phyloP scores from a whole-genome alignment of 2,797 vertebrate species.

The Liparis tanakae region DNA sequence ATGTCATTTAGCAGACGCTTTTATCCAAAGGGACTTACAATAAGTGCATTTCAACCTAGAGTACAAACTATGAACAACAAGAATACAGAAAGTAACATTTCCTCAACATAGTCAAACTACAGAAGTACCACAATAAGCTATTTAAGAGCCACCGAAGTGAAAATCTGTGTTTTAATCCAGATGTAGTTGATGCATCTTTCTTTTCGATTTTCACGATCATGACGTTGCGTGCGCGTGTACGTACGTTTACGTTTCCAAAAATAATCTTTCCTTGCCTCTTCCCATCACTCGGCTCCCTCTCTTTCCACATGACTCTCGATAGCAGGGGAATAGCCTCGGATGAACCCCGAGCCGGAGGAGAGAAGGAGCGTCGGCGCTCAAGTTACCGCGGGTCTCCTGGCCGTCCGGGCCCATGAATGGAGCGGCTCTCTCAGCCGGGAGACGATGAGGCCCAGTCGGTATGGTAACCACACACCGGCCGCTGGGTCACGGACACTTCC shows the following conservation, averaged over 20 bases:
- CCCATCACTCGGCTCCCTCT: slow-evolving; percentile 6
- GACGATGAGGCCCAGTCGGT: slow-evolving; percentile 50
- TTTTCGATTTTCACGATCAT: slow-evolving; percentile 7
- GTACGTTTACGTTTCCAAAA: too few species aligned
- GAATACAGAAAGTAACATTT: too few species aligned
- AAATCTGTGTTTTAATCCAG: too few species aligned
- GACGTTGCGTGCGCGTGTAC: not conserved
- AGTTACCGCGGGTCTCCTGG: slow-evolving; percentile 64
- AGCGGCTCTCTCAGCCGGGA: slow-evolving; percentile 53
- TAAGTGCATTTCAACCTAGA: too few species aligned
- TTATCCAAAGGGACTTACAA: too few species aligned
- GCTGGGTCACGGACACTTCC: slow-evolving; percentile 74
- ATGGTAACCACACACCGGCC: slow-evolving; percentile 71
- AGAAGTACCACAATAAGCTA: too few species aligned
- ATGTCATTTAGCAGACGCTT: too few species aligned
- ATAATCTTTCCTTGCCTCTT: not conserved
- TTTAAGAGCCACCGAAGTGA: too few species aligned
- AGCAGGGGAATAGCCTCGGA: slow-evolving; percentile 38
- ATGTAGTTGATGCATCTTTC: not conserved
- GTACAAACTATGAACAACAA: too few species aligned
- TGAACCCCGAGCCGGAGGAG: slow-evolving; percentile 38
- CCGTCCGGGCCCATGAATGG: slow-evolving; percentile 57
- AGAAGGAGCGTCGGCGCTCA: slow-evolving; percentile 46
- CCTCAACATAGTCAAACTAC: too few species aligned
- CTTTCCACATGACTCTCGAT: slow-evolving; percentile 7